phyloP scores from a whole-genome alignment of 2,888 invertebrate species.

The Polyploca ridens region DNA sequence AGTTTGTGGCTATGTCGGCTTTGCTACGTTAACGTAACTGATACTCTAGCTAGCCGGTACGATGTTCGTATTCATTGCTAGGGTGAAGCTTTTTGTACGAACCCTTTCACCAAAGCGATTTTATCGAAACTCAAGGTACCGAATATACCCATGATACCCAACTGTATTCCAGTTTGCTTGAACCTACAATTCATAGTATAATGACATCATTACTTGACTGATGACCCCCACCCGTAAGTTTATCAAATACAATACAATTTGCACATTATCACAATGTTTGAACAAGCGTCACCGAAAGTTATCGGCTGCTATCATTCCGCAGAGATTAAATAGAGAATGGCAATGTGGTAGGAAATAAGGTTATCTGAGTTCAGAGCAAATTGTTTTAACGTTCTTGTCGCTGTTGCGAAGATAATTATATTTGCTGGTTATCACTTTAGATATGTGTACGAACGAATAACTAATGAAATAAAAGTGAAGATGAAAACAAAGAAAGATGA shows the following conservation, averaged over 20 bases:
- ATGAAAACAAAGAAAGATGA: too few species aligned
- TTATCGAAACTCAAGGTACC: too few species aligned
- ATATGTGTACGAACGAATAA: not conserved
- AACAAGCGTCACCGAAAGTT: slow-evolving; percentile 23
- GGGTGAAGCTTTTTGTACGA: too few species aligned
- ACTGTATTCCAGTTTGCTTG: not conserved
- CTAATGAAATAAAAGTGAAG: not conserved
- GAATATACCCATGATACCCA: too few species aligned
- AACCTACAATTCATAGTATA: not conserved
- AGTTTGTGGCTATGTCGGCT: not conserved
- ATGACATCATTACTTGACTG: not conserved
- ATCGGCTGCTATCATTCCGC: slow-evolving; percentile 23
- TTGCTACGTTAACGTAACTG: too few species aligned
- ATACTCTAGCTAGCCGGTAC: too few species aligned
- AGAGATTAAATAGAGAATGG: slow-evolving; percentile 28
- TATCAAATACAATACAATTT: slow-evolving; percentile 20
- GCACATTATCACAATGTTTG: slow-evolving; percentile 22
- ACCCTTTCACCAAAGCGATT: too few species aligned
- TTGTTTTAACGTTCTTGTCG: slow-evolving; percentile 29
- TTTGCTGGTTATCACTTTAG: not conserved
- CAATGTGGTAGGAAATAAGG: slow-evolving; percentile 43
- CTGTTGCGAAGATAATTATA: slow-evolving; percentile 7
- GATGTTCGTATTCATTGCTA: too few species aligned
- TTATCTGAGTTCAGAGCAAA: slow-evolving; percentile 48
- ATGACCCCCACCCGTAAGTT: slow-evolving; percentile 11